A percentile compares a stretch with the other conserved stretches of the same genome.
These are phyloP conservation scores for Odontamblyopus rebecca DNA, from an alignment of 2,797 vertebrate genomes.

Conservation along the genomic window DNA sequence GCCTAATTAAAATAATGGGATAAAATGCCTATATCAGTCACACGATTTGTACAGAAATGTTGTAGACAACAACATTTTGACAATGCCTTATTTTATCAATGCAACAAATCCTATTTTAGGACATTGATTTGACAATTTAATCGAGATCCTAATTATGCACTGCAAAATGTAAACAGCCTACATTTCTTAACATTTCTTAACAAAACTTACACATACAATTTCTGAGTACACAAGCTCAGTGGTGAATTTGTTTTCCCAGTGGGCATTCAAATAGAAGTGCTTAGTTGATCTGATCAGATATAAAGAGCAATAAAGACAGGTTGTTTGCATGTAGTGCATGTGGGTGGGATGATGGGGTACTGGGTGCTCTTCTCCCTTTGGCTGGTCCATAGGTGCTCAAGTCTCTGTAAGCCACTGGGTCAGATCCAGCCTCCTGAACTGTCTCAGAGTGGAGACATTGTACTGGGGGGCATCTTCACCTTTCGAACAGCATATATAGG, in stretches of 20 bases:
- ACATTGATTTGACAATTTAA: no score
- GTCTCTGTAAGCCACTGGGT: slow-evolving; percentile 48
- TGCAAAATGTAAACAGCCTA: no score
- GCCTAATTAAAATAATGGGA: no score
- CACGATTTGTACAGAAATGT: no score
- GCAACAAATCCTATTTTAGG: no score
- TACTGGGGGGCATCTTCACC: slow-evolving; percentile 72
- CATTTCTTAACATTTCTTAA: no score
- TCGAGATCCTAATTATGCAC: no score
- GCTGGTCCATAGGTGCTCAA: slow-evolving; percentile 32
- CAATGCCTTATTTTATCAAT: no score
- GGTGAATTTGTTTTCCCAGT: neutral
- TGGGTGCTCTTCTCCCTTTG: slow-evolving; percentile 49
- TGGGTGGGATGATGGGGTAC: slow-evolving; percentile 39
- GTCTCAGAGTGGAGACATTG: slow-evolving; percentile 59
- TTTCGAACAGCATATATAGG: slow-evolving; percentile 59
- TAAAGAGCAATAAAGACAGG: neutral
- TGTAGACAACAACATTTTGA: no score
- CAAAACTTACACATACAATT: neutral
- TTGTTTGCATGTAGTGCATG: neutral
- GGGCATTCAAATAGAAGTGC: neutral
- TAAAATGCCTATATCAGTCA: no score
- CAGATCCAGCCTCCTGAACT: slow-evolving; percentile 55
- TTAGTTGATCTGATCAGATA: neutral
- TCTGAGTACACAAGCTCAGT: neutral